phyloP scores from a whole-genome alignment of 1,140 invertebrate genomes.

The Zophobas atratus region DNA sequence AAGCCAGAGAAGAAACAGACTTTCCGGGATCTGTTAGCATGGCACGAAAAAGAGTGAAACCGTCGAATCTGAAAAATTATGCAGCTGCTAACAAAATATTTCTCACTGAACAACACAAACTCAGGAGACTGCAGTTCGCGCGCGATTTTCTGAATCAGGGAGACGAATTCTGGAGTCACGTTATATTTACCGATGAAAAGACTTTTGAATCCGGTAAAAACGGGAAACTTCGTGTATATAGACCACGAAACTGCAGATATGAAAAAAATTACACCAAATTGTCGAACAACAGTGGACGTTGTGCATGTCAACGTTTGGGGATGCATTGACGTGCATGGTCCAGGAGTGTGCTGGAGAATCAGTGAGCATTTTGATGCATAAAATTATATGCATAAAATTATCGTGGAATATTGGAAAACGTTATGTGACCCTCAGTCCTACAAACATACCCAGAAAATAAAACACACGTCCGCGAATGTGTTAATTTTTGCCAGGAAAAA shows the following conservation, averaged over 20 bases:
- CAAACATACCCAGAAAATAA: too few relatives aligned
- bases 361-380: background rate
- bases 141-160: background rate
- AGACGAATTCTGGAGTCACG: background rate
- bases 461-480: too few relatives aligned
- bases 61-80: background rate
- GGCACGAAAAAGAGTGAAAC: background rate
- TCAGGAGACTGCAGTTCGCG: background rate
- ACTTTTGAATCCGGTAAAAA: background rate
- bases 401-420: background rate
- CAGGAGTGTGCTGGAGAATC: background rate
- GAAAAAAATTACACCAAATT: background rate
- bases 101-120: background rate
- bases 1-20: slow-evolving; percentile 5
- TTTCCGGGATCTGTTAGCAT: background rate
- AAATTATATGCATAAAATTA: background rate
- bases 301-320: background rate
- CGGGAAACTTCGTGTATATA: background rate
- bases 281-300: background rate
- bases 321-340: background rate
- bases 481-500: too few relatives aligned
- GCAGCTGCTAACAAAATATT: background rate
- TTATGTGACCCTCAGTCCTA: background rate
- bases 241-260: background rate
- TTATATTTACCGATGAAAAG: background rate